Base-by-base conservation (phyloP, 2,797 vertebrate genomes). In the Siniperca obscura region DNA sequence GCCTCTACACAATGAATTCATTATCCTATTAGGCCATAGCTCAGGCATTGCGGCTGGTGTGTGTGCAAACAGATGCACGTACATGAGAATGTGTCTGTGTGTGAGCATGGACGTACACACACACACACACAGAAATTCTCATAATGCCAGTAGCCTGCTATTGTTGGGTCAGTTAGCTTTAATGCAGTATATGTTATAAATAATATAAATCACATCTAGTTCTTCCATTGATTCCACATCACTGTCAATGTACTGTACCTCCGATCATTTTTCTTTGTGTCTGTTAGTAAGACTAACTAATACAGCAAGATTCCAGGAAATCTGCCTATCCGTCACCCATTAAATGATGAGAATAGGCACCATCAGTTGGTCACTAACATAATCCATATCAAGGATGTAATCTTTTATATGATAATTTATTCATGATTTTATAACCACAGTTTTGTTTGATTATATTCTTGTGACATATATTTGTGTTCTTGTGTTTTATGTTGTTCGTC, bases 11-110 rank as follows among this genome's bases (percentile, higher is more conserved):
- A 91, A 87, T 93, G 91, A 94, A 94, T 94, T 94, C 93, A 95
- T 95, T 93, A 94, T 94, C 88, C 90, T 93, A 94, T 94, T 94
- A 94, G 89, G 82, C 88, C 87, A 92, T 89, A 91, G 91, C 90
- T 94, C 92, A 93, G 89, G 74, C 81, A 76, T 81, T 78, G 84
- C 11, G 72, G 72, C 74, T 74, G 62, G 78, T 82, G 82, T 87
- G 84, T 81, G 84, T 80, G 81, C 84, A 87, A 89, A 88, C 83
- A 87, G 70, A 87, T 89, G 83, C 74, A 87, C 36, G 2, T 82
- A 72, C 67, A 82, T 65, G 64, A 81, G 70, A 78, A 77, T 76
- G 81, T 76, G 73, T 80, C 19, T 69, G 27, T 69, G 70, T 75
- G 82, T 60, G 62, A 61, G 40, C 34, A 48, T 16, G 38, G n/a